Conservation (phyloP, 2,888 invertebrate genomes). For the Calliopum simillimum region DNA sequence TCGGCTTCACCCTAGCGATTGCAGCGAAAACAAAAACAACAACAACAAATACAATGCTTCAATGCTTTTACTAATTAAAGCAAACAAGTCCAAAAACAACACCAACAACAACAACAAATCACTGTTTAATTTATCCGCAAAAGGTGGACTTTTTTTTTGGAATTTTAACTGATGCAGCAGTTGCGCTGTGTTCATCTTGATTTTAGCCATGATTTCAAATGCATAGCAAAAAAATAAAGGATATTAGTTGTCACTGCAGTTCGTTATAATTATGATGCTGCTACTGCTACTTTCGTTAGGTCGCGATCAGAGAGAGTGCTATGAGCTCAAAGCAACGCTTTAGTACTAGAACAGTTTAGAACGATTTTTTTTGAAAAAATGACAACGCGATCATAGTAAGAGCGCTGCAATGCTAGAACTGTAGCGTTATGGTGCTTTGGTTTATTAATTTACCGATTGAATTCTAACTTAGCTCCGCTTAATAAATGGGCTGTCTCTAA, state of each 20-base stretch:
- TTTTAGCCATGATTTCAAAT: not conserved
- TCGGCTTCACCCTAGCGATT: not conserved
- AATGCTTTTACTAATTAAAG: slow-evolving; percentile 45
- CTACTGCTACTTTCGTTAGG: not conserved
- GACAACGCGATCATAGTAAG: too few relatives aligned
- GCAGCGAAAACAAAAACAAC: slow-evolving; percentile 4
- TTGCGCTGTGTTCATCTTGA: not conserved
- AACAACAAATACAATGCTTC: slow-evolving; percentile 16
- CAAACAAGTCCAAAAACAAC: slow-evolving; percentile 43
- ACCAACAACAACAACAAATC: slow-evolving; percentile 38
- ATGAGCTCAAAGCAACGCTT: too few relatives aligned
- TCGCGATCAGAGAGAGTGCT: too few relatives aligned
- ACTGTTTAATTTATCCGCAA: slow-evolving; percentile 29
- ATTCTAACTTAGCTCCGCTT: too few relatives aligned
- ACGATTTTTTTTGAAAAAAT: too few relatives aligned
- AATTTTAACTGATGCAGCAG: not conserved
- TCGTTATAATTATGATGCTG: not conserved
- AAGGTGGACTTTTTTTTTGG: not conserved
- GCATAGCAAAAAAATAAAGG: not conserved
- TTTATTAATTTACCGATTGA: too few relatives aligned
- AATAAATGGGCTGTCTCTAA: too few relatives aligned
- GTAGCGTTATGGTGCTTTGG: too few relatives aligned
- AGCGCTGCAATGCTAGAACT: too few relatives aligned
- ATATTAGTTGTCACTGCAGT: not conserved
- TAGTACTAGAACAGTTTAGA: too few relatives aligned